Conservation (phyloP, 2,888 invertebrate genomes). For the Apeira syringaria region DNA sequence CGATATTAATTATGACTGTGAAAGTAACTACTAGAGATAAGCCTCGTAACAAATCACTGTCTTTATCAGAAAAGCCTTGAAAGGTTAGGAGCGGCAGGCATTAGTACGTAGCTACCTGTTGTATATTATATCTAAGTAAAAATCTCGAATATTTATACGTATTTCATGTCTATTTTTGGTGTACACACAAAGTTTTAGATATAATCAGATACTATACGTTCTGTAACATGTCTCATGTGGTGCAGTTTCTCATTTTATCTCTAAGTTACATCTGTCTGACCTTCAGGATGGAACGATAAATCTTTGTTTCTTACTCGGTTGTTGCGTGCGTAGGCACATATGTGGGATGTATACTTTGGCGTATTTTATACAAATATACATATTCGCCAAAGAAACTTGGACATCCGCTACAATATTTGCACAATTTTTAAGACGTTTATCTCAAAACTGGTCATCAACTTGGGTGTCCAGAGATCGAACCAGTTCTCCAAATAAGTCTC, state of each 20-base stretch:
- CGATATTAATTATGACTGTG: constrained; percentile 9
- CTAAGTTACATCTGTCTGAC: constrained; percentile 40
- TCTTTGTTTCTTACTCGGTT: constrained; percentile 31
- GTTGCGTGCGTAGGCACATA: constrained; percentile 27
- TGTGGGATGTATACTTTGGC: constrained; percentile 28
- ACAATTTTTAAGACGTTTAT: constrained; percentile 4
- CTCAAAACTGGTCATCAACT: constrained; percentile 11
- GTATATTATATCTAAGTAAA: constrained; percentile 3
- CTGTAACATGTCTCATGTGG: constrained; percentile 23
- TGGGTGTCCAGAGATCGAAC: constrained; percentile 7
- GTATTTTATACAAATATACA: constrained; percentile 6
- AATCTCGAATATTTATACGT: constrained; percentile 6
- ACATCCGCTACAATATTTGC: constrained; percentile 10
- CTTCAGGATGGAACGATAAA: constrained; percentile 44
- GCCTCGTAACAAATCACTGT: constrained; percentile 8
- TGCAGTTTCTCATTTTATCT: constrained; percentile 29
- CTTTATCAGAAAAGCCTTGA: constrained; percentile 13
- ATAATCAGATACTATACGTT: constrained; percentile 26
- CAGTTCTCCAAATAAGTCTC: constrained; percentile 11
- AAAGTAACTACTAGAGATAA: constrained; percentile 4
- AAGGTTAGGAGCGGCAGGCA: constrained; percentile 9
- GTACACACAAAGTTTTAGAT: constrained; percentile 19
- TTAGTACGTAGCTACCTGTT: not conserved
- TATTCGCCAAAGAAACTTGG: not conserved
- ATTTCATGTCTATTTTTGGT: constrained; percentile 19